Conservation (phyloP, 2,113 vertebrate genomes). For the Semnornis frantzii region DNA sequence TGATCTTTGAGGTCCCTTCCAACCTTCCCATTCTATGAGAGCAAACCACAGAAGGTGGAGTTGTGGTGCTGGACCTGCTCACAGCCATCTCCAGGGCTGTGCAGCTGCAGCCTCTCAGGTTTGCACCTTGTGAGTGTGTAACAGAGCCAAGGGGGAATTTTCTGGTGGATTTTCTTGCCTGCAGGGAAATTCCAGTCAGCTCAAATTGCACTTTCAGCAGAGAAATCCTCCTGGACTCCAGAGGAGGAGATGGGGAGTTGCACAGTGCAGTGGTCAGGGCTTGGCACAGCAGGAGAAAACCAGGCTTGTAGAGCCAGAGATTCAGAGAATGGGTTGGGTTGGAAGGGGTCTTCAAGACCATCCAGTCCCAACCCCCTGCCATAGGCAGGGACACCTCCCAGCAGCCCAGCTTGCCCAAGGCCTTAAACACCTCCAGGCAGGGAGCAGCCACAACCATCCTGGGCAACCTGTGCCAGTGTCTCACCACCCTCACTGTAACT, state of each 20-base stretch:
- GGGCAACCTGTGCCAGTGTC: too few relatives aligned
- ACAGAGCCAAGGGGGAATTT: background rate
- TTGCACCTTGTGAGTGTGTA: background rate
- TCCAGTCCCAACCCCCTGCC: too few relatives aligned
- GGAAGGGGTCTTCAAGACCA: too few relatives aligned
- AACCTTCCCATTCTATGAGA: too few relatives aligned
- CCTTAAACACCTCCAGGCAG: too few relatives aligned
- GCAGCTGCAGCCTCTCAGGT: accelerated
- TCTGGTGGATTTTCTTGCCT: background rate
- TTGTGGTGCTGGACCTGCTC: accelerated
- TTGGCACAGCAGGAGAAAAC: accelerated
- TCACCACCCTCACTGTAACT: too few relatives aligned
- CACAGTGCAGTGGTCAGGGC: background rate
- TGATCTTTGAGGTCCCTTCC: too few relatives aligned
- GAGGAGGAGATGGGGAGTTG: background rate
- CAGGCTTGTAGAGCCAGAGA: background rate
- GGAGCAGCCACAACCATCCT: too few relatives aligned
- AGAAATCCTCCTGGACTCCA: background rate
- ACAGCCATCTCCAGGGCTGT: accelerated
- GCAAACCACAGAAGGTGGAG: too few relatives aligned
- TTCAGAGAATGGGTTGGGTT: too few relatives aligned
- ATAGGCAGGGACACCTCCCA: too few relatives aligned
- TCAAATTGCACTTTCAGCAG: background rate
- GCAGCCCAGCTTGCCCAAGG: too few relatives aligned
- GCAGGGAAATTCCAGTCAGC: constrained; percentile 30